Percentiles rank a stretch among this genome's conserved stretches.
Evolutionary conservation across 1,140 invertebrate genomes (phyloP).

Genomic region (Idris sp.): DNA sequence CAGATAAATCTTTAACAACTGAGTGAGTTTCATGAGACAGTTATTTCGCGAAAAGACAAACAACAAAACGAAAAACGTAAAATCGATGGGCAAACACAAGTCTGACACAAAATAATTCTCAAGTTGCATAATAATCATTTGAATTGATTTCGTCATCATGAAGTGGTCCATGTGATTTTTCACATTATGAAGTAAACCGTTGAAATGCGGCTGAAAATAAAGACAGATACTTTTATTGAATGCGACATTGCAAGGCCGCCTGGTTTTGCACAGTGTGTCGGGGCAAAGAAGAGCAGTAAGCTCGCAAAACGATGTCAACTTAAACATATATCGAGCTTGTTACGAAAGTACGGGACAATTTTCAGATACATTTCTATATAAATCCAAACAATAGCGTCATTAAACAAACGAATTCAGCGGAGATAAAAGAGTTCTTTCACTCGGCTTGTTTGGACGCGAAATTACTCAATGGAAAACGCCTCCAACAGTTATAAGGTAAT

Average conservation of each 20-base stretch:
- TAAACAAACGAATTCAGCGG: slow-evolving; percentile 10
- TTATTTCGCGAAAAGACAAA: not conserved
- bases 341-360: slow-evolving; percentile 35
- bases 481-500: too few relatives aligned
- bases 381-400: slow-evolving; percentile 23
- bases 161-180: slow-evolving; percentile 22
- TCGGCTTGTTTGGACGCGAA: slow-evolving; percentile 26
- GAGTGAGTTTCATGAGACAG: too few relatives aligned
- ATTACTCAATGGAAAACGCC: slow-evolving; percentile 24
- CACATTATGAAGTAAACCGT: slow-evolving; percentile 36
- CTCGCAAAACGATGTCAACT: slow-evolving; percentile 43
- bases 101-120: too few relatives aligned
- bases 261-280: slow-evolving; percentile 35
- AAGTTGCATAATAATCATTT: slow-evolving; percentile 14
- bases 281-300: slow-evolving; percentile 13
- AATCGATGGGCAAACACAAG: not conserved
- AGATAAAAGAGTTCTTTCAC: slow-evolving; percentile 4
- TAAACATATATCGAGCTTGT: slow-evolving; percentile 27
- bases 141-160: slow-evolving; percentile 31
- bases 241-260: slow-evolving; percentile 56
- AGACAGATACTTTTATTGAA: slow-evolving; percentile 51
- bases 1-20: not conserved
- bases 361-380: slow-evolving; percentile 5
- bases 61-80: not conserved
- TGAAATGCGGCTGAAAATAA: slow-evolving; percentile 40